Percentiles rank a stretch among this genome's conserved stretches.
Evolutionary conservation across 2,888 invertebrate genomes (phyloP).

Genomic region (Acrobasis repandana): DNA sequence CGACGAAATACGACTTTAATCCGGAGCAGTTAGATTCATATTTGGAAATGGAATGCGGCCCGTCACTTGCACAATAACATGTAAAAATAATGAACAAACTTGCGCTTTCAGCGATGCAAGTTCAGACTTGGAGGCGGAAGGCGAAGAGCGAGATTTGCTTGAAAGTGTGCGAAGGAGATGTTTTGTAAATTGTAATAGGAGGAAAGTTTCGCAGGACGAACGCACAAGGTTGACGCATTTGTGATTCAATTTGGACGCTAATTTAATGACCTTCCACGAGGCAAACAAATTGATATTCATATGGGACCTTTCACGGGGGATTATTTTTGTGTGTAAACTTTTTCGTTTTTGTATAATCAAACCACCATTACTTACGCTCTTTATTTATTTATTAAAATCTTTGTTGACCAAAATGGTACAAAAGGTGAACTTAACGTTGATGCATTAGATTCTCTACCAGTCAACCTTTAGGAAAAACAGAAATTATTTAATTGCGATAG

Average conservation of each 20-base stretch:
- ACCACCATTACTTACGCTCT: background rate
- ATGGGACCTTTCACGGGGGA: conserved; percentile 70
- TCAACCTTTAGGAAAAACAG: too few relatives aligned
- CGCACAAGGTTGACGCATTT: conserved; percentile 80
- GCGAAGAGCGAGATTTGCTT: conserved; percentile 57
- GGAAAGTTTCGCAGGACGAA: conserved; percentile 79
- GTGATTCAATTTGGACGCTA: conserved; percentile 83
- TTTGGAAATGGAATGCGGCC: conserved; percentile 50
- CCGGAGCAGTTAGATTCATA: conserved; percentile 53
- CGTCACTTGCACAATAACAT: conserved; percentile 82
- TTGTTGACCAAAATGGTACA: too few relatives aligned
- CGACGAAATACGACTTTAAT: conserved; percentile 63
- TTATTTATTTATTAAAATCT: too few relatives aligned
- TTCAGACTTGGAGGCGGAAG: conserved; percentile 52
- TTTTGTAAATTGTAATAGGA: conserved; percentile 82
- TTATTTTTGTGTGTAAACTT: conserved; percentile 56
- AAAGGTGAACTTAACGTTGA: too few relatives aligned
- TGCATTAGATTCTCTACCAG: too few relatives aligned
- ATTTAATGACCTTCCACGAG: conserved; percentile 79
- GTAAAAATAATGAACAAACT: conserved; percentile 83
- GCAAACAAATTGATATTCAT: conserved; percentile 83
- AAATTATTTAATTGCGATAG: too few relatives aligned
- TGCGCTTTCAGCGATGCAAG: conserved; percentile 53
- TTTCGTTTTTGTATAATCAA: conserved; percentile 8
- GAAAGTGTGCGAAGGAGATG: conserved; percentile 58